These are phyloP conservation scores for Pilophorus perplexus DNA, from an alignment of 2,888 invertebrate species.

Conservation along the genomic window DNA sequence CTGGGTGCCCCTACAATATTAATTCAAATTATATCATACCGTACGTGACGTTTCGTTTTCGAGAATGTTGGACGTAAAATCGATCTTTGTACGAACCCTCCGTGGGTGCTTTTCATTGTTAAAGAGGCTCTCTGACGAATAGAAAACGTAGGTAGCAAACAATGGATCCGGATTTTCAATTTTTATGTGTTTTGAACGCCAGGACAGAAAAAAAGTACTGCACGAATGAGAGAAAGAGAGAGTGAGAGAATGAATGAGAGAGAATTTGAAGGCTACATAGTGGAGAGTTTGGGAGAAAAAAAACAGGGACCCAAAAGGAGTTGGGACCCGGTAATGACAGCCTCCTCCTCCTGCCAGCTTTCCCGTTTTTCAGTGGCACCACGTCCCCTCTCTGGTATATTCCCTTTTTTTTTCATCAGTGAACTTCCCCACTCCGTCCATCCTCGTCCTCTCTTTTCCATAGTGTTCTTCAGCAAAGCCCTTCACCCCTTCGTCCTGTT, in stretches of 20 bases:
- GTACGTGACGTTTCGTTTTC: too few relatives aligned
- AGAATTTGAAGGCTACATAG: not conserved
- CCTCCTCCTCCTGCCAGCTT: not conserved
- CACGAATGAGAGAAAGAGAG: not conserved
- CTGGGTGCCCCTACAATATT: too few relatives aligned
- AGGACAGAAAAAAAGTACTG: not conserved
- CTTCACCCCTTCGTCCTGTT: not conserved
- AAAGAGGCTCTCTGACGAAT: too few relatives aligned
- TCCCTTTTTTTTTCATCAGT: not conserved
- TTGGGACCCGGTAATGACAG: conserved; percentile 6
- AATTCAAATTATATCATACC: too few relatives aligned
- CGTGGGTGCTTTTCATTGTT: too few relatives aligned
- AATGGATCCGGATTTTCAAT: too few relatives aligned
- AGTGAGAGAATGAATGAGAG: not conserved
- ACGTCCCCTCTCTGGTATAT: not conserved
- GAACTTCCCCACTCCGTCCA: not conserved
- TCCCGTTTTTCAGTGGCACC: too few relatives aligned
- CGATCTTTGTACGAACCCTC: too few relatives aligned
- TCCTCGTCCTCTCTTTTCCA: not conserved
- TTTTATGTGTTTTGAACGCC: not conserved
- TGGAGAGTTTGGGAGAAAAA: too few relatives aligned
- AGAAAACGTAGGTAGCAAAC: too few relatives aligned
- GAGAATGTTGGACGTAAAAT: too few relatives aligned
- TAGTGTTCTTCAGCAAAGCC: conserved; percentile 16
- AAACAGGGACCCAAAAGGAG: not conserved